These are phyloP conservation scores for Drosophila chauvacae DNA, from an alignment of 1,140 invertebrate genomes.

Conservation along the genomic window DNA sequence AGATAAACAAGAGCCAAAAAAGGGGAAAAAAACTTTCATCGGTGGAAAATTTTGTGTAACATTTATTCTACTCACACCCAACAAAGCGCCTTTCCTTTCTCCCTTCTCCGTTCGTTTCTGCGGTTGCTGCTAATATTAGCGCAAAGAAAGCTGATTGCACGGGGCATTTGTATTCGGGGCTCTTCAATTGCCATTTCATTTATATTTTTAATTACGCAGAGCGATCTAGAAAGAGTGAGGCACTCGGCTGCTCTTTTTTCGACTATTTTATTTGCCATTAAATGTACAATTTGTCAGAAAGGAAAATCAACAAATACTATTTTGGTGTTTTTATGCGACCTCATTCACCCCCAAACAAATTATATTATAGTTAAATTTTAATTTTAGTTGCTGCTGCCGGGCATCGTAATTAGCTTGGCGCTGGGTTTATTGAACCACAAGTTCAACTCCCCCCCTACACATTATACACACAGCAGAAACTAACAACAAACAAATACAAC, in stretches of 20 bases:
- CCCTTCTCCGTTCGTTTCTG: slow-evolving; percentile 7
- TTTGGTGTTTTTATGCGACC: slow-evolving; percentile 22
- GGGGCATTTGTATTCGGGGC: slow-evolving; percentile 31
- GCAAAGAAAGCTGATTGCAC: slow-evolving; percentile 42
- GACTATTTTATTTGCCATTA: slow-evolving; percentile 64
- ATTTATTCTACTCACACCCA: slow-evolving; percentile 22
- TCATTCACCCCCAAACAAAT: slow-evolving; percentile 7
- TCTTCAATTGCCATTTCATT: slow-evolving; percentile 47
- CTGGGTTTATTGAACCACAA: slow-evolving; percentile 70
- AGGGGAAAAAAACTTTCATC: slow-evolving; percentile 38
- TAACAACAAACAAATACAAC: slow-evolving; percentile 5
- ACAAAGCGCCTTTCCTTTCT: slow-evolving; percentile 1
- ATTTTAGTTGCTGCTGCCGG: slow-evolving; percentile 40
- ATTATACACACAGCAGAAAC: neutral
- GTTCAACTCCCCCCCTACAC: slow-evolving; percentile 17
- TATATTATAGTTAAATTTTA: slow-evolving; percentile 54
- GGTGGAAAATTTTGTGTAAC: slow-evolving; percentile 38
- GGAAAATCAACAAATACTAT: slow-evolving; percentile 32
- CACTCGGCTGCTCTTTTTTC: slow-evolving; percentile 1
- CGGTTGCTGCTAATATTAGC: slow-evolving; percentile 36
- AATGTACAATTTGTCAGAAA: slow-evolving; percentile 58
- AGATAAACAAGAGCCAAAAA: slow-evolving; percentile 41
- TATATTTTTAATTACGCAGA: slow-evolving; percentile 50
- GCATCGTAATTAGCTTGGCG: slow-evolving; percentile 38
- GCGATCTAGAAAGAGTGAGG: slow-evolving; percentile 12